Evolutionary conservation across 2,888 invertebrate genomes (phyloP).

Genomic region (Odontocolon sp.): DNA sequence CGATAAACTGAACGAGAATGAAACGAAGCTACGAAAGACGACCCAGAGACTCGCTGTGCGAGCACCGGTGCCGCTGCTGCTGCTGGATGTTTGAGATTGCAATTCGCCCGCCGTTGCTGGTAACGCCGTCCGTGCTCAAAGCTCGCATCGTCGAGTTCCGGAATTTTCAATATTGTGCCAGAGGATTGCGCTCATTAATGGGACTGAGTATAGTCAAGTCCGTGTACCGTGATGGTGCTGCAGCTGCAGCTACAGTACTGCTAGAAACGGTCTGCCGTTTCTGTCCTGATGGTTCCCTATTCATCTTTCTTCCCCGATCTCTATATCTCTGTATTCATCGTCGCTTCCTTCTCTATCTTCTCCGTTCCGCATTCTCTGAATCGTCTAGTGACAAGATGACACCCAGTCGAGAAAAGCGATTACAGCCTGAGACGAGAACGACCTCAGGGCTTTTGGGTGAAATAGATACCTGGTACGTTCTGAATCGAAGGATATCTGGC

Average conservation of each 20-base stretch:
- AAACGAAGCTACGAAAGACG: constrained; percentile 34
- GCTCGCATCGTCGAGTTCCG: constrained; percentile 56
- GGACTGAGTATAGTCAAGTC: constrained; percentile 1
- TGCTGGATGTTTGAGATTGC: constrained; percentile 73
- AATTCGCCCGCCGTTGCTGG: constrained; percentile 52
- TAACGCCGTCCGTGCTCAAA: constrained; percentile 38
- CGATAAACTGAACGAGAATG: constrained; percentile 5
- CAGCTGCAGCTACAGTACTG: not conserved
- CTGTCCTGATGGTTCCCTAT: not conserved
- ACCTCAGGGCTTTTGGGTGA: constrained; percentile 30
- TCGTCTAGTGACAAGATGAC: constrained; percentile 17
- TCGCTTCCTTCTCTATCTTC: no score
- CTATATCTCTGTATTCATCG: no score
- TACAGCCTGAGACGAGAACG: constrained; percentile 34
- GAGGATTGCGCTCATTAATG: constrained; percentile 74
- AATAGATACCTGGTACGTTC: constrained; percentile 31
- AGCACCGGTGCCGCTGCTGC: constrained; percentile 52
- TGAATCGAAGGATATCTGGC: constrained; percentile 30
- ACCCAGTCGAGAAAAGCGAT: constrained; percentile 38
- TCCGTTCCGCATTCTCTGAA: not conserved
- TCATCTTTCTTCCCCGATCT: not conserved
- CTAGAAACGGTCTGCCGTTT: not conserved
- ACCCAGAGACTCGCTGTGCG: no score
- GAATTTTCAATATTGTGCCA: constrained; percentile 76
- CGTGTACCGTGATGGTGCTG: not conserved